Evolutionary conservation across 2,113 vertebrate genomes (phyloP).

Genomic region (Percina caprodes): DNA sequence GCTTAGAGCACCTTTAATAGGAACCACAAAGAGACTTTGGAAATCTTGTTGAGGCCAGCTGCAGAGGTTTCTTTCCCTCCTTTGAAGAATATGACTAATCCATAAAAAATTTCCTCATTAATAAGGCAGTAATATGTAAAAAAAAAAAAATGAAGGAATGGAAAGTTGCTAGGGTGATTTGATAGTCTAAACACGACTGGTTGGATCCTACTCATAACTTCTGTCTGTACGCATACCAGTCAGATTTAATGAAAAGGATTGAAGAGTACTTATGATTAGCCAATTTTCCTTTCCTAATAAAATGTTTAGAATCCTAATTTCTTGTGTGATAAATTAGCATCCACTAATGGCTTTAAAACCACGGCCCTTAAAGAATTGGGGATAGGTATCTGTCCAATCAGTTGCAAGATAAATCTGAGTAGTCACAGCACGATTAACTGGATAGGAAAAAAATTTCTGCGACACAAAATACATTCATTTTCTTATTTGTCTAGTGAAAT

Average conservation of each 20-base stretch:
- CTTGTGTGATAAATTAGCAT: not conserved
- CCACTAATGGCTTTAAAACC: not conserved
- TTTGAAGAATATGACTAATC: slow-evolving; percentile 46
- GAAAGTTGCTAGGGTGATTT: not conserved
- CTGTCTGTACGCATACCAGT: not conserved
- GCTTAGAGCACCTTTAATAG: slow-evolving; percentile 12
- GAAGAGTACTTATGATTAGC: not conserved
- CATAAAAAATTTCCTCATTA: slow-evolving; percentile 45
- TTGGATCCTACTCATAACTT: not conserved
- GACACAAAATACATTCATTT: not conserved
- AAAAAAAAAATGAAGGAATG: not conserved
- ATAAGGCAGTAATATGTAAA: not conserved
- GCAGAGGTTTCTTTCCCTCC: slow-evolving; percentile 8
- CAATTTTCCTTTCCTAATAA: slow-evolving; percentile 3
- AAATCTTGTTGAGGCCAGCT: slow-evolving; percentile 30
- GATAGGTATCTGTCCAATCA: not conserved
- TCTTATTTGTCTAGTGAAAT: not conserved
- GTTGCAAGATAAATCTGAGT: no score
- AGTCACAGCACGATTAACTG: not conserved
- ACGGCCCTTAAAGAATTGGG: not conserved
- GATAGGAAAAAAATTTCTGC: not conserved
- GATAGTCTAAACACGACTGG: not conserved
- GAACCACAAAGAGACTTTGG: slow-evolving; percentile 27
- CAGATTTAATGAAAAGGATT: not conserved
- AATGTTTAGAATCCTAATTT: not conserved